Evolutionary conservation across 2,888 invertebrate genomes (phyloP).

Genomic region (Metacarcinus magister): DNA sequence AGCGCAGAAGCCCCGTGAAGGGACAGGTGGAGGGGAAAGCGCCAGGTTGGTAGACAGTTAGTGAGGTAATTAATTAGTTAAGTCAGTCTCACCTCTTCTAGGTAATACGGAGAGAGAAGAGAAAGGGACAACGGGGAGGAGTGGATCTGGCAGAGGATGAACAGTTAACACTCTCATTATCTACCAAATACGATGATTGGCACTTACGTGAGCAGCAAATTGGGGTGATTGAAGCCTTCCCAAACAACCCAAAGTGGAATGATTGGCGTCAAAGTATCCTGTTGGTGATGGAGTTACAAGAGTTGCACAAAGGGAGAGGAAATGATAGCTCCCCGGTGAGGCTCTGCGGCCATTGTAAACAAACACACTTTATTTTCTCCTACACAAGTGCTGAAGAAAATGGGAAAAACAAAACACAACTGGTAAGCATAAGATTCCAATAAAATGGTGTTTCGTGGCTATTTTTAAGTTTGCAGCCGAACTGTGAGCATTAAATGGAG

Average conservation of each 20-base stretch:
- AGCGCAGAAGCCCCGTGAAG: background rate
- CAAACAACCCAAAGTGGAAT: background rate
- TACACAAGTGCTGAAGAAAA: background rate
- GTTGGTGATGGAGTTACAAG: background rate
- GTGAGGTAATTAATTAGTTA: background rate
- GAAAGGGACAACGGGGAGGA: background rate
- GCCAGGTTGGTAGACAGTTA: background rate
- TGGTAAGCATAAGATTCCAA: background rate
- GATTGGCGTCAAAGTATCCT: background rate
- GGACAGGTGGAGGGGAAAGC: background rate
- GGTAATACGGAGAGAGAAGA: background rate
- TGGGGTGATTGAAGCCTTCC: constrained; percentile 9
- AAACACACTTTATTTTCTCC: background rate
- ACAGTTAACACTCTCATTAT: constrained; percentile 45
- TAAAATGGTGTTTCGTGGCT: background rate
- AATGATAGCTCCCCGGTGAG: background rate
- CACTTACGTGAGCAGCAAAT: constrained; percentile 4
- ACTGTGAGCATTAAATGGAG: background rate
- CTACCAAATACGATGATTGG: constrained; percentile 28
- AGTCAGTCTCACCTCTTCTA: constrained; percentile 7
- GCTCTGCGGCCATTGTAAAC: background rate
- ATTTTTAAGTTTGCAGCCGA: background rate
- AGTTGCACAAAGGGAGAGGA: background rate
- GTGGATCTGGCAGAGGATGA: background rate
- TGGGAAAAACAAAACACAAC: background rate